Evolutionary conservation across 1,140 invertebrate species (phyloP), one percentile per base, ranked within the genome.

Genomic region (Cryptotermes secundus): DNA sequence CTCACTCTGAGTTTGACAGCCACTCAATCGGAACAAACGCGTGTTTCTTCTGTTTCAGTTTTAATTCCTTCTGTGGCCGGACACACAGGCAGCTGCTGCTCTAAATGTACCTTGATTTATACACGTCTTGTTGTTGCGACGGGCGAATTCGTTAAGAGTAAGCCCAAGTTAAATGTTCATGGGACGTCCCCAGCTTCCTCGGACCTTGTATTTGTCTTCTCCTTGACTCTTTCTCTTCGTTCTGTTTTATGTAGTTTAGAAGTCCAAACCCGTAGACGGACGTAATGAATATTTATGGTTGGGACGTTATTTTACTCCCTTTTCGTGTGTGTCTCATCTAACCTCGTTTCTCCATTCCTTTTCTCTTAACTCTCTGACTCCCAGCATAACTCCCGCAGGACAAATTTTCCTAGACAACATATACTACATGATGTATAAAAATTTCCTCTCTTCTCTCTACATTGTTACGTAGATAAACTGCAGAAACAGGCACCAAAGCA

Each of bases 201-300:
- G 59, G 59, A 72, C 59, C 59, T 72, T 72, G 26, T 31, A 31
- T 16, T 72, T 72, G n/a, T 72, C 59, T 31, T 72, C 59, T 72
- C 16, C 45, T 49, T 49, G 45, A 19, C 45, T 49, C 59, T 31
- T n/a, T 72, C 59, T 72, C 59, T 72, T 72, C 59, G 31, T 72
- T 72, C 59, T 72, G 26, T 72, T 72, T 72, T 72, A 72, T 72
- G 59, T 31, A 72, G 59, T 72, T 72, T 72, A 72, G 59, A 72
- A 72, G 59, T 72, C 59, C 59, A 31, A 72, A 72, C 59, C 59
- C 59, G 59, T 72, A 72, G 59, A 72, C 59, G 59, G 59, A 72
- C 59, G 14, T 72, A 72, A 72, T 72, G 59, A 72, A 72, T 72
- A 72, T 72, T 72, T 72, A 72, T 72, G 59, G 59, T 72, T 1